phyloP scores from a whole-genome alignment of 2,797 vertebrate species.

The Mormyrops attenuatus region DNA sequence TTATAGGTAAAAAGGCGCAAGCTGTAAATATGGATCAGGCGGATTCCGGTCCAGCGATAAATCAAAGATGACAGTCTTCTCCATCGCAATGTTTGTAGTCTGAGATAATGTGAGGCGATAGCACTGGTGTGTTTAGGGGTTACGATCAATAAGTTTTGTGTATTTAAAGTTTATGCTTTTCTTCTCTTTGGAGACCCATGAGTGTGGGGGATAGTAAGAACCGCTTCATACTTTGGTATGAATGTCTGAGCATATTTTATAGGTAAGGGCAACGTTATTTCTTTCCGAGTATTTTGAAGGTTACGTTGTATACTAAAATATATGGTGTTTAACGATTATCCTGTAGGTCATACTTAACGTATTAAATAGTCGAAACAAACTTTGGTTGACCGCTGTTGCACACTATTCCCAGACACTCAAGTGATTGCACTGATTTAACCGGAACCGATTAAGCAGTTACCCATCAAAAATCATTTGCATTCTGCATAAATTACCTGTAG shows the following conservation, averaged over 20 bases:
- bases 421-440: neutral
- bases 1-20: neutral
- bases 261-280: neutral
- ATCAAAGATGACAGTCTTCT: neutral
- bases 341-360: neutral
- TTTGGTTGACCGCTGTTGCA: neutral
- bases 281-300: neutral
- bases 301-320: neutral
- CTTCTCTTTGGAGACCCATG: neutral
- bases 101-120: neutral
- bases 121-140: neutral
- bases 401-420: neutral
- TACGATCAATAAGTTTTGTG: neutral
- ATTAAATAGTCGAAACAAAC: neutral
- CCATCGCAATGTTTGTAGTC: neutral
- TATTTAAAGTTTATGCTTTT: constrained; percentile 1
- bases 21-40: constrained; percentile 21
- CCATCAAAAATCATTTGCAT: neutral
- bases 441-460: neutral
- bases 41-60: constrained; percentile 16
- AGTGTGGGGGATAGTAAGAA: neutral
- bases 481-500: neutral
- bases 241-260: neutral
- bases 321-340: neutral
- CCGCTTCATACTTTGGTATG: neutral